phyloP scores from a whole-genome alignment of 2,888 invertebrate genomes.

The Drosophila silvestris region DNA sequence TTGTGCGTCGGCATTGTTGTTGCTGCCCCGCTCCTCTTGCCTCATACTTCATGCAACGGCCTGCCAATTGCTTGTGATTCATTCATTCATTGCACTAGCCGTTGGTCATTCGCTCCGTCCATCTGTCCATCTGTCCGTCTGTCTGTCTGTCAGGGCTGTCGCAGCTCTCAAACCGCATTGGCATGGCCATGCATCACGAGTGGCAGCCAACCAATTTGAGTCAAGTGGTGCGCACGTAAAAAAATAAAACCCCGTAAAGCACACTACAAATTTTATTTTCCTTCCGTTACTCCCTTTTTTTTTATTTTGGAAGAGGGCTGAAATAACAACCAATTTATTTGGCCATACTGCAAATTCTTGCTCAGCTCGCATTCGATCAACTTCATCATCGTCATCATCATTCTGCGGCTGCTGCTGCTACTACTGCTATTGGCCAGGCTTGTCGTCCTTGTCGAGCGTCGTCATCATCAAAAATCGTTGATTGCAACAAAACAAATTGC shows the following conservation, averaged over 20 bases:
- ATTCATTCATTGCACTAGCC: conserved; percentile 70
- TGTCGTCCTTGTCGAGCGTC: conserved; percentile 52
- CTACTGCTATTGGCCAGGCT: neutral
- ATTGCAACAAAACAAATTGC: conserved; percentile 81
- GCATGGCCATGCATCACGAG: conserved; percentile 74
- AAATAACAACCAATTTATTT: conserved; percentile 81
- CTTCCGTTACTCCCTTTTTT: conserved; percentile 29
- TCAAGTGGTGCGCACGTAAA: conserved; percentile 74
- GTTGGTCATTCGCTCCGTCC: conserved; percentile 48
- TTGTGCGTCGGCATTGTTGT: conserved; percentile 39
- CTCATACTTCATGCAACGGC: conserved; percentile 2
- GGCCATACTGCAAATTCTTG: conserved; percentile 79
- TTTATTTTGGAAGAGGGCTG: conserved; percentile 33
- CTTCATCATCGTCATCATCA: conserved; percentile 47
- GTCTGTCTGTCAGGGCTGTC: conserved; percentile 64
- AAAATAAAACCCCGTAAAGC: conserved; percentile 47
- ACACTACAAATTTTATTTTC: conserved; percentile 74
- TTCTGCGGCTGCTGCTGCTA: neutral
- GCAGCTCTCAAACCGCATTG: conserved; percentile 76
- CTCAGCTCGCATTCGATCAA: conserved; percentile 72
- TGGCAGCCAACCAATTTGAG: conserved; percentile 75
- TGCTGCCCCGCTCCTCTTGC: neutral
- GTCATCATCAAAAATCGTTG: conserved; percentile 81
- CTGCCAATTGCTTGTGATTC: conserved; percentile 62
- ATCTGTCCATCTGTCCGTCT: conserved; percentile 5